Evolutionary conservation across 2,888 invertebrate genomes (phyloP).

Genomic region (Galerucella nymphaeae): DNA sequence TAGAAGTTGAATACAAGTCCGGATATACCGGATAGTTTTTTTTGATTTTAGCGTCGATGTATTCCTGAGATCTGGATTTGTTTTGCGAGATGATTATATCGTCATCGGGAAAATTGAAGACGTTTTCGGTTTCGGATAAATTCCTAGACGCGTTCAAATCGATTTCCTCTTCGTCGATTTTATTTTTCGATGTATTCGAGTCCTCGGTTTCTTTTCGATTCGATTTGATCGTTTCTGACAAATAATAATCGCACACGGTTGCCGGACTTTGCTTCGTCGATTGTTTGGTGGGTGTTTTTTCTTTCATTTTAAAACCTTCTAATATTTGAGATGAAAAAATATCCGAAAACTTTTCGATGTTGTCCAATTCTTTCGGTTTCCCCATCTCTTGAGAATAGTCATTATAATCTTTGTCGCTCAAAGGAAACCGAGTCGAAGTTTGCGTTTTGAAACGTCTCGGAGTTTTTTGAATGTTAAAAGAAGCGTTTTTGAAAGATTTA

Average conservation of each 20-base stretch:
- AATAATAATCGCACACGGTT: background rate
- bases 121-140: background rate
- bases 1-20: background rate
- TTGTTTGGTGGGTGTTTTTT: background rate
- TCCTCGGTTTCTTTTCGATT: background rate
- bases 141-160: background rate
- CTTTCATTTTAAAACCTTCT: constrained; percentile 10
- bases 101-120: background rate
- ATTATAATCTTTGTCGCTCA: constrained; percentile 40
- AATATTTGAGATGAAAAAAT: constrained; percentile 33
- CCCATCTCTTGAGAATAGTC: background rate
- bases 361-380: constrained; percentile 20
- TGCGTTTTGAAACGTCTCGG: constrained; percentile 10
- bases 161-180: background rate
- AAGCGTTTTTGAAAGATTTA: background rate
- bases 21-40: constrained; percentile 24
- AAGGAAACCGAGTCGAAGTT: constrained; percentile 26
- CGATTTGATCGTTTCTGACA: background rate
- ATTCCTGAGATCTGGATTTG: constrained; percentile 2
- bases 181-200: background rate
- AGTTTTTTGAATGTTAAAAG: constrained; percentile 1
- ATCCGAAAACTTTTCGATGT: constrained; percentile 20
- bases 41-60: constrained; percentile 8
- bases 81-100: background rate
- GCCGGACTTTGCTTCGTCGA: background rate